phyloP scores from a whole-genome alignment of 2,797 vertebrate genomes.

The Chanos chanos region DNA sequence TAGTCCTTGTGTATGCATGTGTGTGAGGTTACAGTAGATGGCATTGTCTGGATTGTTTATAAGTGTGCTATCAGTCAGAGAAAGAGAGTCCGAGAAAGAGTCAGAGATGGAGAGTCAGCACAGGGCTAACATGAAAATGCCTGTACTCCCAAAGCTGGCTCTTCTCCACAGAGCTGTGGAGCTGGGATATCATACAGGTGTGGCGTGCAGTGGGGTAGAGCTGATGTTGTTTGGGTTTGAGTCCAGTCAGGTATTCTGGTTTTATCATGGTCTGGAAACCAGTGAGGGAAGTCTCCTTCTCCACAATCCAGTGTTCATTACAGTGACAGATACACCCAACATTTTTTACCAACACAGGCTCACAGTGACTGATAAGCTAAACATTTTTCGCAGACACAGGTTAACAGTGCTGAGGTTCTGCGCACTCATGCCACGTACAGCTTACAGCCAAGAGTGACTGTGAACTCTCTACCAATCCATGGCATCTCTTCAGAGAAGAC shows the following conservation, averaged over 20 bases:
- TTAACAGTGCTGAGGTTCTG: neutral
- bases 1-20: conserved; percentile 20
- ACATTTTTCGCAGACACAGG: conserved; percentile 31
- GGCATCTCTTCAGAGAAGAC: neutral
- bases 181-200: conserved; percentile 47
- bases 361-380: conserved; percentile 6
- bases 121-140: too few relatives aligned
- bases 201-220: conserved; percentile 51
- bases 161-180: conserved; percentile 51
- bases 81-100: too few relatives aligned
- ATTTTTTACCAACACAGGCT: too few relatives aligned
- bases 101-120: too few relatives aligned
- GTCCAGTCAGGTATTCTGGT: conserved; percentile 70
- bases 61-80: too few relatives aligned
- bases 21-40: too few relatives aligned
- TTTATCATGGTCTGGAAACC: conserved; percentile 69
- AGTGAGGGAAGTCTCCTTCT: conserved; percentile 66
- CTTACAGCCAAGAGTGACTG: conserved; percentile 8
- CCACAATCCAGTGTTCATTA: conserved; percentile 65
- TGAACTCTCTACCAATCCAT: conserved; percentile 5
- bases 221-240: conserved; percentile 78
- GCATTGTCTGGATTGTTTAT: too few relatives aligned
- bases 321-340: conserved; percentile 47
- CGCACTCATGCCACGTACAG: conserved; percentile 8
- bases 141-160: conserved; percentile 54